Conservation (phyloP, 2,113 vertebrate genomes). For the Myiozetetes cayanensis region DNA sequence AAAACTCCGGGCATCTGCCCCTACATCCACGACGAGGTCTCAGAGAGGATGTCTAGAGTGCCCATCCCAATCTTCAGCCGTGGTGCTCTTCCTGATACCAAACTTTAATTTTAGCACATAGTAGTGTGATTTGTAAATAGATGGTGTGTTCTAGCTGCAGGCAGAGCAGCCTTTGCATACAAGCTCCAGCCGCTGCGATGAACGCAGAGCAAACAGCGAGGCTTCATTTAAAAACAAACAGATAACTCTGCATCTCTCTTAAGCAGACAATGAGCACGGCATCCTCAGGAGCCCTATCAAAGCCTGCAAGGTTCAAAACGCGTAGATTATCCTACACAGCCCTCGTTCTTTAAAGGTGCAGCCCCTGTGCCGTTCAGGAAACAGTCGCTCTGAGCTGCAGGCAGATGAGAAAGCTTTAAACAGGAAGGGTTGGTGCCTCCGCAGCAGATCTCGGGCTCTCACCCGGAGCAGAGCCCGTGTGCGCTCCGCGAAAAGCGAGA, state of each 20-base stretch:
- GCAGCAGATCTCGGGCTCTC: background rate
- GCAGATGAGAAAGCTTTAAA: background rate
- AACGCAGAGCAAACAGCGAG: background rate
- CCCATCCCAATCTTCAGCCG: background rate
- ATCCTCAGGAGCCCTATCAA: rapidly evolving
- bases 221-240: background rate
- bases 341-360: background rate
- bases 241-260: rapidly evolving
- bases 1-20: background rate
- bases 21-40: background rate
- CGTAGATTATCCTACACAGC: background rate
- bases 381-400: background rate
- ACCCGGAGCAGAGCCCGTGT: background rate
- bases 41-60: background rate
- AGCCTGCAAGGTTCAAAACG: background rate
- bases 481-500: background rate
- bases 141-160: background rate
- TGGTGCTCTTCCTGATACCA: background rate
- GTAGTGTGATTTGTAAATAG: background rate
- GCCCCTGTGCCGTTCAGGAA: background rate
- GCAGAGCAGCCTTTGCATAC: background rate
- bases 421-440: slow-evolving; percentile 36
- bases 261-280: rapidly evolving
- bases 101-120: background rate
- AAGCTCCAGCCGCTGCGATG: background rate